Conservation (phyloP, 1,140 invertebrate species). For the Drosophila nebulosa region DNA sequence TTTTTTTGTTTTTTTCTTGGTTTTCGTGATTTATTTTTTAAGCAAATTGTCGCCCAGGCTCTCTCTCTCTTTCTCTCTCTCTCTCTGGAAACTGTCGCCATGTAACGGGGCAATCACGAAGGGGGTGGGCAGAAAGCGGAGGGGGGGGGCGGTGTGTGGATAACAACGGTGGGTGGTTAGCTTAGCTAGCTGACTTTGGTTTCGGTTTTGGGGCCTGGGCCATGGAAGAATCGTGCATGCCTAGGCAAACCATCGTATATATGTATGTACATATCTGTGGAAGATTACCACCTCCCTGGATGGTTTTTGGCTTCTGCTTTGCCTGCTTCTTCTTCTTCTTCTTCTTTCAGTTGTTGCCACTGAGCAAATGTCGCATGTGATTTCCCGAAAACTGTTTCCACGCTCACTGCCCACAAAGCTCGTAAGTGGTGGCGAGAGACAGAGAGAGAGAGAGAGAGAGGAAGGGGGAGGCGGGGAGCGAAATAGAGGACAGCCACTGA, state of each 20-base stretch:
- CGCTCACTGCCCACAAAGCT: conserved; percentile 66
- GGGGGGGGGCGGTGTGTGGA: conserved; percentile 1
- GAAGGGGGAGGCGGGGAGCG: too few species aligned
- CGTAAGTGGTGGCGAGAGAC: too few species aligned
- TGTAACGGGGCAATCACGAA: conserved; percentile 63
- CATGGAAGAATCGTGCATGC: conserved; percentile 55
- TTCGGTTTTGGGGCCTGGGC: too few species aligned
- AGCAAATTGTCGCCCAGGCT: conserved; percentile 67
- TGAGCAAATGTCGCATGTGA: conserved; percentile 74
- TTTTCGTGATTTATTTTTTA: conserved; percentile 77
- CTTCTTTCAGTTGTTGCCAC: conserved; percentile 9
- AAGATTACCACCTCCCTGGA: conserved; percentile 61
- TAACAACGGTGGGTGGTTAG: conserved; percentile 1
- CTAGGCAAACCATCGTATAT: conserved; percentile 27
- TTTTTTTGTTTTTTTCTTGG: background rate
- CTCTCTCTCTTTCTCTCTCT: background rate
- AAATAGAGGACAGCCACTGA: conserved; percentile 58
- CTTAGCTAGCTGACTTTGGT: background rate
- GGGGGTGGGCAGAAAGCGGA: conserved; percentile 20
- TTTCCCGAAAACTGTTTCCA: conserved; percentile 75
- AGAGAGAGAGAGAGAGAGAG: too few species aligned
- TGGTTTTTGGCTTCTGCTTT: background rate
- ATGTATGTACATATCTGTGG: conserved; percentile 27
- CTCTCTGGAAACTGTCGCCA: conserved; percentile 53
- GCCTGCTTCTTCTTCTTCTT: background rate